Base-by-base conservation (phyloP, 2,888 invertebrate species). In the Zygogramma bicolorata region DNA sequence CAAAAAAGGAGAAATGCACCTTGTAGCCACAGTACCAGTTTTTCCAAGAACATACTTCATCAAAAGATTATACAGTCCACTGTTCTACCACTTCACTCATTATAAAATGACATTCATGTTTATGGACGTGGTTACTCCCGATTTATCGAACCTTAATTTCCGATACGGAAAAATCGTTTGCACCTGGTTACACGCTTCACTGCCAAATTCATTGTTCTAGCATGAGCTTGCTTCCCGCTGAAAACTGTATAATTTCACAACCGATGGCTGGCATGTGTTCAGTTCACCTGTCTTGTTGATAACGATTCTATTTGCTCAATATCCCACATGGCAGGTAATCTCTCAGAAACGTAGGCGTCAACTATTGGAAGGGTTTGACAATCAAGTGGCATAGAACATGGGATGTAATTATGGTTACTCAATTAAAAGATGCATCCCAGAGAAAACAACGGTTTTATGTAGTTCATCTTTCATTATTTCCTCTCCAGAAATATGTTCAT, bases 191-290 rank as follows among this genome's bases (percentile, higher is more conserved):
- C 22, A 61, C 22, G 61, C 61, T 61, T 38, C 61, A 40, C 61
- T 40, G 13, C 22, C 40, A 40, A 62, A 62, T 40, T 40, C 10
- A 27, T 46, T 27, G 61, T n/a, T 49, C 63, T 42, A 13, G 46
- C 29, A 7, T 40, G 10, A 34, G 46, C 46, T 7, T 42, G 29
- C 46, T 62, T 40, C 15, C 62, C 34, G 25, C 57, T 49, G 63
- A 68, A 67, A 63, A 71, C 59, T 65, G 65, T 34, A 40, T 40
- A 63, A 20, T 46, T 62, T 27, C 46, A 57, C 68, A 53, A 40
- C 31, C 42, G 61, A 29, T 60, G 61, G 67, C 53, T 29, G 60
- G 62, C 73, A 73, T 73, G 18, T 73, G 73, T 65, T 66, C 42
- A 8, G 46, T 31, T 42, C 70, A 73, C 67, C 70, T 73, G 70